Base-by-base conservation (phyloP, 2,888 invertebrate species). In the Unio delphinus region DNA sequence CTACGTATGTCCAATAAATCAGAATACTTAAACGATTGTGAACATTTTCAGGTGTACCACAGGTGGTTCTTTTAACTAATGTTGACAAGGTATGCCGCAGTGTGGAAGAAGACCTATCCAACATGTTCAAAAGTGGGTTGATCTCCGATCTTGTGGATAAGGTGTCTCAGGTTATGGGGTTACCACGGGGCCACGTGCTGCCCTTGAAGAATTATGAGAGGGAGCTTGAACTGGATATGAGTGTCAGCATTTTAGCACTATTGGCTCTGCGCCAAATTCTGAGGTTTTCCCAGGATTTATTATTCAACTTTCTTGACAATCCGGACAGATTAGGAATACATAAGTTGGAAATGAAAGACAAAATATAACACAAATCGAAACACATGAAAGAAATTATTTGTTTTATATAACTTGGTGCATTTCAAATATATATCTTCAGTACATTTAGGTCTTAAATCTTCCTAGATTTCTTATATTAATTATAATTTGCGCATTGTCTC, bases 141-240 rank as follows among this genome's bases (percentile, higher is more conserved):
- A 68, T 77, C 17, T 55, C 60, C 28, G 67, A 70, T 8, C 61
- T 57, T 26, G 75, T 78, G 2, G 73, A 72, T 1, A 69, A 73
- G 59, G 73, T 68, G n/a, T 55, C 77, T 17, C 56, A 73, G 23
- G 58, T 71, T 45, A 63, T 78, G 58, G 77, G 77, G 1, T 54
- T 80, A 30, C 79, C 79, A 4, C 64, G 75, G 26, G 57, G 59
- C n/a, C 68, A 72, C 61, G 69, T 80, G 15, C 65, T 74, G 23
- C 76, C 74, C 15, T 61, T 80, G 28, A 78, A 75, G 69, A 80
- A 80, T 58, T 80, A 80, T 69, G 75, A 78, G 65, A 70, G 67
- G n/a, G 77, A 80, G 55, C 59, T 65, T 23, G 64, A 70, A 23
- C 57, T 76, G 28, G 69, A 73, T 20, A 65, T 55, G 18, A 69